Evolutionary conservation across 2,113 vertebrate genomes (phyloP).

Genomic region (Saguinus imperator): DNA sequence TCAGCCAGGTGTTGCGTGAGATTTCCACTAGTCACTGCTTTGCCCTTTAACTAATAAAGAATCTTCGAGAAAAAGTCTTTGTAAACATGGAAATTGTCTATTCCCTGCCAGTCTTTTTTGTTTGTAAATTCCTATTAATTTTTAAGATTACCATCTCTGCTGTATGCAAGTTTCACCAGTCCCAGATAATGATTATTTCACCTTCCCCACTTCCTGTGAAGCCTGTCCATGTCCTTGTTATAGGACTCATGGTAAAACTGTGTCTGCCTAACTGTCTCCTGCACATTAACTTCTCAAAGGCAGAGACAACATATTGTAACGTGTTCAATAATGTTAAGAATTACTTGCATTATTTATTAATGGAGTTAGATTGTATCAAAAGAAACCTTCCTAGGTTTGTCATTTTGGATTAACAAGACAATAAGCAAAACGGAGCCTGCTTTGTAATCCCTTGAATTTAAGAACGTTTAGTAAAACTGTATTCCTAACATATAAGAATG

Average conservation of each 20-base stretch:
- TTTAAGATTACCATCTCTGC: not conserved
- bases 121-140: not conserved
- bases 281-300: not conserved
- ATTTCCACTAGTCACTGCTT: not conserved
- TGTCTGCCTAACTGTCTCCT: not conserved
- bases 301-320: not conserved
- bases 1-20: not conserved
- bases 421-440: not conserved
- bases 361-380: not conserved
- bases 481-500: not conserved
- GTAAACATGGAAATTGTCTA: not conserved
- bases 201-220: not conserved
- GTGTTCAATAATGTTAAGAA: not conserved
- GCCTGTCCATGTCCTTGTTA: fast-evolving
- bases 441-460: not conserved
- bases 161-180: not conserved
- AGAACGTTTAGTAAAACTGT: not conserved
- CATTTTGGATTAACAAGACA: not conserved
- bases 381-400: not conserved
- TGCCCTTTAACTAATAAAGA: not conserved
- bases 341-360: not conserved
- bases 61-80: not conserved
- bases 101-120: not conserved
- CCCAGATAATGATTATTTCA: not conserved
- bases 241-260: fast-evolving